These are phyloP conservation scores for Helobdella robusta DNA, from an alignment of 2,888 invertebrate species.

Conservation along the genomic window DNA sequence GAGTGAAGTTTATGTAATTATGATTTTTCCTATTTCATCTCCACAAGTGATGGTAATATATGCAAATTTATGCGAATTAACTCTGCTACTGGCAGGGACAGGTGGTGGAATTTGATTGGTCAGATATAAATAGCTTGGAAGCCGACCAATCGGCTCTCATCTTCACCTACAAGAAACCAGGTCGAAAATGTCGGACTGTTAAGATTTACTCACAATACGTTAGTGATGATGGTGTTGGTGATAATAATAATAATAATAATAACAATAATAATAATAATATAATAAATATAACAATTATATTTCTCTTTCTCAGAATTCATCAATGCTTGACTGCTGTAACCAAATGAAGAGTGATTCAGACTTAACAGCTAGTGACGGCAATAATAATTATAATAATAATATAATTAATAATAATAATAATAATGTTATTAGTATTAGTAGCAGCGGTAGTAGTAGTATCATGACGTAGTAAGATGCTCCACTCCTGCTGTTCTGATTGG, in stretches of 20 bases:
- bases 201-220: constrained; percentile 81
- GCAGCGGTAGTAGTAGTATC: too few species aligned
- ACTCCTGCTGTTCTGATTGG: too few species aligned
- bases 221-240: constrained; percentile 47
- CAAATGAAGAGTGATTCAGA: too few species aligned
- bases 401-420: too few species aligned
- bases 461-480: too few species aligned
- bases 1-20: neutral
- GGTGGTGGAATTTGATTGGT: constrained; percentile 74
- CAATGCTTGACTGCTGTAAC: neutral
- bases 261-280: neutral
- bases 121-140: constrained; percentile 71
- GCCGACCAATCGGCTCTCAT: constrained; percentile 82
- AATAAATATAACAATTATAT: too few species aligned
- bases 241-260: neutral
- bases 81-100: constrained; percentile 54
- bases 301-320: neutral
- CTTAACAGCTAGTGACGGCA: too few species aligned
- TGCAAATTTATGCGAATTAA: neutral
- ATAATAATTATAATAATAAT: too few species aligned
- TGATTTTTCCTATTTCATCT: neutral
- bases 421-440: too few species aligned
- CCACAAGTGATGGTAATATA: neutral
- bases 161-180: constrained; percentile 71
- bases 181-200: constrained; percentile 71